phyloP scores from a whole-genome alignment of 2,797 vertebrate genomes.

The Chelmon rostratus region DNA sequence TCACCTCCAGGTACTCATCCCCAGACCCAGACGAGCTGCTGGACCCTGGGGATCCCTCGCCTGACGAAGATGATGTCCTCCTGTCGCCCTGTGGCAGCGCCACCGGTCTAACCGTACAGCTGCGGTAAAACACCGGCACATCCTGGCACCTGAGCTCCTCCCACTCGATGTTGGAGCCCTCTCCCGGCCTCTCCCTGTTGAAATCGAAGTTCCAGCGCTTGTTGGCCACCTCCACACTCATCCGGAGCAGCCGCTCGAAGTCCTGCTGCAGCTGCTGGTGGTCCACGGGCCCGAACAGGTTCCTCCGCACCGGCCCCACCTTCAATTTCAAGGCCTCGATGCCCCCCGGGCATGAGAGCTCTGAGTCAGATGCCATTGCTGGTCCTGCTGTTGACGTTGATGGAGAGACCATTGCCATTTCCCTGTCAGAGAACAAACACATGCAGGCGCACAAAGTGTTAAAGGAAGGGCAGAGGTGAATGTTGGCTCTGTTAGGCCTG shows the following conservation, averaged over 20 bases:
- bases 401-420: constrained; percentile 71
- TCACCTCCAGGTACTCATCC: constrained; percentile 81
- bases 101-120: constrained; percentile 64
- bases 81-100: background rate
- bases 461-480: constrained; percentile 39
- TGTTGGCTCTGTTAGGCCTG: constrained; percentile 16
- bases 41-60: constrained; percentile 48
- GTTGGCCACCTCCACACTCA: constrained; percentile 78
- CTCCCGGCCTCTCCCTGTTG: constrained; percentile 59
- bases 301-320: constrained; percentile 65
- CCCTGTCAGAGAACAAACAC: constrained; percentile 63
- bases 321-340: constrained; percentile 70
- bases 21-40: constrained; percentile 61
- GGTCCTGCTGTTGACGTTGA: constrained; percentile 52
- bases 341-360: constrained; percentile 39
- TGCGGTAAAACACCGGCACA: constrained; percentile 86
- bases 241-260: constrained; percentile 83
- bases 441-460: background rate
- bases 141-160: constrained; percentile 82
- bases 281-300: constrained; percentile 87
- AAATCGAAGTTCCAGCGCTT: constrained; percentile 89
- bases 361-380: constrained; percentile 40
- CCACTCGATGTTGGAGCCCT: constrained; percentile 82
- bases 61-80: constrained; percentile 15
- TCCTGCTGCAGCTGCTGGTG: constrained; percentile 86